Percentiles rank a stretch among this genome's conserved stretches.
Evolutionary conservation across 2,113 vertebrate genomes (phyloP).

Genomic region (Macheiramphus alcinus): DNA sequence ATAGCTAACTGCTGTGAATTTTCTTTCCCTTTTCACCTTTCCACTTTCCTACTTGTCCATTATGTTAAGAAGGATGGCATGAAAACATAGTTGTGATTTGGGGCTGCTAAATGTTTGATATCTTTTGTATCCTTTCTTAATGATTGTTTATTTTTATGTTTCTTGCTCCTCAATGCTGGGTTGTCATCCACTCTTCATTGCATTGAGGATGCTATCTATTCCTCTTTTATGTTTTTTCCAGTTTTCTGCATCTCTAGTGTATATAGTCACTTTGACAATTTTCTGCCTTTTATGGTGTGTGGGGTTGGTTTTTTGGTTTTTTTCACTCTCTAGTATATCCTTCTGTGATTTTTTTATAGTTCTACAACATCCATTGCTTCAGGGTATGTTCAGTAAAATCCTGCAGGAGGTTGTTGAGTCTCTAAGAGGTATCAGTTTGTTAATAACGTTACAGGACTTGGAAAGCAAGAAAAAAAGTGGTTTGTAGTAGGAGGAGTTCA

Average conservation of each 20-base stretch:
- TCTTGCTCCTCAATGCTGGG: background rate
- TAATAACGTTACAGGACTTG: background rate
- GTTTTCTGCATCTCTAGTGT: background rate
- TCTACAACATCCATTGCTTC: background rate
- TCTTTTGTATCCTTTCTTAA: background rate
- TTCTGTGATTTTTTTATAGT: constrained; percentile 3
- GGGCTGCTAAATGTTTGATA: background rate
- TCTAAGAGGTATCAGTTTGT: background rate
- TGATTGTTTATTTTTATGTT: background rate
- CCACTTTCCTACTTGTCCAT: background rate
- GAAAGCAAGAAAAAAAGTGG: background rate
- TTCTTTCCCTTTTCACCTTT: background rate
- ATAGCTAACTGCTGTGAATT: background rate
- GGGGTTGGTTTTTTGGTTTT: background rate
- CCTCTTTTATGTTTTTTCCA: background rate
- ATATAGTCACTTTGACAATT: background rate
- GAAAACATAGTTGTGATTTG: background rate
- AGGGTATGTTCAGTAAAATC: background rate
- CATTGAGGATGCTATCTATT: background rate
- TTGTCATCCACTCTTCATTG: background rate
- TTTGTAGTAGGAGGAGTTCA: background rate
- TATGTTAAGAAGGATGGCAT: background rate
- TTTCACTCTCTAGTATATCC: background rate
- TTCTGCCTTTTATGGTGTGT: background rate
- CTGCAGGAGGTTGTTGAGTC: background rate